Conservation (phyloP, 2,113 vertebrate genomes). For the Alligator sinensis region DNA sequence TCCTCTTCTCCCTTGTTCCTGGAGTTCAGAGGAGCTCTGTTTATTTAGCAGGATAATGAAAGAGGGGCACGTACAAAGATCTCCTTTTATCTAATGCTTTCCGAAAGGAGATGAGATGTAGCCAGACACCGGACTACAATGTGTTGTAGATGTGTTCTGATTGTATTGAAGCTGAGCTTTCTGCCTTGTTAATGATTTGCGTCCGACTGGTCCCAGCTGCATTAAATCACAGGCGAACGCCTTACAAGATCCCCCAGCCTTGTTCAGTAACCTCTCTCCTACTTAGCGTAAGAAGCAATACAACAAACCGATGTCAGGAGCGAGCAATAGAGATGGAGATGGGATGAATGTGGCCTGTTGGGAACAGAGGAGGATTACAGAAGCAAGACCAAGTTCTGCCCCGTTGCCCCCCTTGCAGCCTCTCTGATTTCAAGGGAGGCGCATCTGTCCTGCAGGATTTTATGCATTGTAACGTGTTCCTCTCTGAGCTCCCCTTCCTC, state of each 20-base stretch:
- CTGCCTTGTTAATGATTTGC: rapidly evolving
- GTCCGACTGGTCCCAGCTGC: background rate
- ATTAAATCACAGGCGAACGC: background rate
- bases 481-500: background rate
- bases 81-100: background rate
- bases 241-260: background rate
- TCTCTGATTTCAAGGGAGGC: rapidly evolving
- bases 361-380: background rate
- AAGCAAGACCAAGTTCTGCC: background rate
- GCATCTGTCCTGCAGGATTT: rapidly evolving
- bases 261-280: background rate
- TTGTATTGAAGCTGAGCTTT: rapidly evolving
- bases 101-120: background rate
- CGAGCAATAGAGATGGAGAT: background rate
- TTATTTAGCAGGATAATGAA: background rate
- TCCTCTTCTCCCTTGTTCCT: background rate
- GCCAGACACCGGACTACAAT: background rate
- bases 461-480: background rate
- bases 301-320: background rate
- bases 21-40: background rate
- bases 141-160: background rate
- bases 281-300: background rate
- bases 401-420: rapidly evolving
- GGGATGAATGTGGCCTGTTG: background rate
- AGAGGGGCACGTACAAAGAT: rapidly evolving